A percentile compares a stretch with the other conserved stretches of the same genome.
These are phyloP conservation scores for Mesorhabditis spiculigera DNA, from an alignment of 2,888 invertebrate species.

Conservation along the genomic window DNA sequence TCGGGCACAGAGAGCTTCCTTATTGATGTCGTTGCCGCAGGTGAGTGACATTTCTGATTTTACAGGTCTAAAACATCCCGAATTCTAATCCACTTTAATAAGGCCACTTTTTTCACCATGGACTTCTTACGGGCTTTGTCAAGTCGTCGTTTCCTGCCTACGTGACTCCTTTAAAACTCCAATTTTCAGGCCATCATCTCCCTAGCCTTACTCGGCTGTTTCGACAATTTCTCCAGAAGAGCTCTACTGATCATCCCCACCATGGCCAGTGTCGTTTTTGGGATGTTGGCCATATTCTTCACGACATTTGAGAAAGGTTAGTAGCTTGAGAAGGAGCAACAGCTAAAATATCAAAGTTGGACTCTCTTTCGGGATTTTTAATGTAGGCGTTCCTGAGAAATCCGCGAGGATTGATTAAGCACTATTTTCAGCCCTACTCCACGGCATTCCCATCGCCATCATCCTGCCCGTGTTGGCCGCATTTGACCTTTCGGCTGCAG, in stretches of 20 bases:
- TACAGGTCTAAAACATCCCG: neutral
- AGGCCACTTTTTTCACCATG: neutral
- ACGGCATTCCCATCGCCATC: conserved; percentile 19
- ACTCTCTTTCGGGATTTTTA: neutral
- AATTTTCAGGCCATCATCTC: neutral
- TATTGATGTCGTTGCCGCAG: conserved; percentile 42
- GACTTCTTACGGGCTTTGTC: neutral
- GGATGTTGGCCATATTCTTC: conserved; percentile 27
- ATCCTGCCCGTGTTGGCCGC: conserved; percentile 41
- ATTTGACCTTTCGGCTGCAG: conserved; percentile 48
- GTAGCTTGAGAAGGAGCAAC: neutral
- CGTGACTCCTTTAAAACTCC: too few species aligned
- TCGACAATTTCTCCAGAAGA: conserved; percentile 42
- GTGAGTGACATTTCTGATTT: neutral
- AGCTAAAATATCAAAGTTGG: neutral
- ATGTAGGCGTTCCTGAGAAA: too few species aligned
- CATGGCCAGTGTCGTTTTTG: conserved; percentile 33
- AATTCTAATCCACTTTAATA: neutral
- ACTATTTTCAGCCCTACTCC: conserved; percentile 20
- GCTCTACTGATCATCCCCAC: conserved; percentile 44
- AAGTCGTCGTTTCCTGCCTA: too few species aligned
- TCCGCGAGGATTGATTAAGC: neutral
- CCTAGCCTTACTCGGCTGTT: conserved; percentile 23
- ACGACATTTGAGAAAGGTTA: neutral
- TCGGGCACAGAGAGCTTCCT: conserved; percentile 39